These are phyloP conservation scores for Calcarius lapponicus DNA, from an alignment of 2,797 vertebrate species.

Conservation along the genomic window DNA sequence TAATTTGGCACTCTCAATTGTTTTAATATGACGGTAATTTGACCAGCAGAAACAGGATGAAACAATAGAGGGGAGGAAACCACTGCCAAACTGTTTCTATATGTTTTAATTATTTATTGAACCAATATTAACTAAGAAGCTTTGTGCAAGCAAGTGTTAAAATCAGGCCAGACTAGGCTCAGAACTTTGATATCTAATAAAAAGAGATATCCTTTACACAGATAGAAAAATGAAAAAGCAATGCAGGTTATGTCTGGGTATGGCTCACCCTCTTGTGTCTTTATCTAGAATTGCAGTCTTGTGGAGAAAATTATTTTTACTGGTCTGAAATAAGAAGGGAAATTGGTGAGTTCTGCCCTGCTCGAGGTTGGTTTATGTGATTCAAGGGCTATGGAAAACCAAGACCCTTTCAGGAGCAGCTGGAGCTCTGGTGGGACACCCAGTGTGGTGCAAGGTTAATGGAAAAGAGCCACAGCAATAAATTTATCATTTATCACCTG, in stretches of 20 bases:
- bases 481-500: not conserved
- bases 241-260: not conserved
- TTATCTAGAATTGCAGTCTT: conserved; percentile 10
- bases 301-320: not conserved
- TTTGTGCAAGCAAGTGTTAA: not conserved
- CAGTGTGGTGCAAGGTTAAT: not conserved
- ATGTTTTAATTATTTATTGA: not conserved
- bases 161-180: not conserved
- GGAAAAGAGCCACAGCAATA: not conserved
- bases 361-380: not conserved
- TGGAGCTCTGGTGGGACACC: not conserved
- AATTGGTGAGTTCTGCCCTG: not conserved
- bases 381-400: not conserved
- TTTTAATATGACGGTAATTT: not conserved
- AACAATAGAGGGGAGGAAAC: not conserved
- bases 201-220: not conserved
- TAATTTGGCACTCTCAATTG: not conserved
- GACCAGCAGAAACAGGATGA: not conserved
- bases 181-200: not conserved
- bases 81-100: not conserved
- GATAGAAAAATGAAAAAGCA: not conserved
- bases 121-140: not conserved
- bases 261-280: conserved; percentile 40
- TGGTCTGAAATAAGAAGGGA: not conserved
- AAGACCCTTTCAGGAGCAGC: not conserved